Evolutionary conservation across 2,113 vertebrate genomes (phyloP), one percentile per base, ranked within the genome.

Genomic region (Passerina amoena): DNA sequence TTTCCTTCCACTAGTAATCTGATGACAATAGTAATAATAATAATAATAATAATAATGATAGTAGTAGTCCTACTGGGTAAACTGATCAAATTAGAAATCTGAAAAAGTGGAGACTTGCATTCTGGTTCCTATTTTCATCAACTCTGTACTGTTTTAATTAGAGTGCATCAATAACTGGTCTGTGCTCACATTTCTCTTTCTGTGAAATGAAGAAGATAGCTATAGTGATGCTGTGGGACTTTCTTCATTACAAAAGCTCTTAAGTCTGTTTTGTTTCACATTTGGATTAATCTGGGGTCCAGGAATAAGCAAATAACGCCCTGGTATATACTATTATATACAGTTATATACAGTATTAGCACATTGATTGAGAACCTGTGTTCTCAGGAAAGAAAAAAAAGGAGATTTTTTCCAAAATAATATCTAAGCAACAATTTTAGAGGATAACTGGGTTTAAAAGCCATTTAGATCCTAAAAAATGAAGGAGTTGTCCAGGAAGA

Each of bases 231-330:
- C 27, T 77, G 30, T 78, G 92, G 38, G 75, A 77, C 56, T 93
- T 73, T 11, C 57, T 68, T 79, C 14, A 75, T 84, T 83, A 83
- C 21, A 51, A 53, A 80, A 90, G 25, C 2, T 0, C 79, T 81
- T 59, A 70, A 70, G 50, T 80, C 50, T 86, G 50, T 94, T 96
- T 84, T 94, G 44, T 91, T 86, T 68, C 51, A 78, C 84, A 47
- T 27, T 3, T 47, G 42, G 73, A 81, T 91, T 89, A 82, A 31
- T 79, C 30, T 33, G n/a, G 47, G 42, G 68, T 54, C 38, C 18
- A 50, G 23, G 12, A 30, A 31, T 51, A 81, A 47, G 40, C 19
- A 91, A 86, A 24, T 42, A 81, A 42, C 14, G 10, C 35, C 60
- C 22, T 66, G 27, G 21, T 48, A 37, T 45, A 42, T 30, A 75